Conservation (phyloP, 2,113 vertebrate genomes). For the Anser cygnoides region DNA sequence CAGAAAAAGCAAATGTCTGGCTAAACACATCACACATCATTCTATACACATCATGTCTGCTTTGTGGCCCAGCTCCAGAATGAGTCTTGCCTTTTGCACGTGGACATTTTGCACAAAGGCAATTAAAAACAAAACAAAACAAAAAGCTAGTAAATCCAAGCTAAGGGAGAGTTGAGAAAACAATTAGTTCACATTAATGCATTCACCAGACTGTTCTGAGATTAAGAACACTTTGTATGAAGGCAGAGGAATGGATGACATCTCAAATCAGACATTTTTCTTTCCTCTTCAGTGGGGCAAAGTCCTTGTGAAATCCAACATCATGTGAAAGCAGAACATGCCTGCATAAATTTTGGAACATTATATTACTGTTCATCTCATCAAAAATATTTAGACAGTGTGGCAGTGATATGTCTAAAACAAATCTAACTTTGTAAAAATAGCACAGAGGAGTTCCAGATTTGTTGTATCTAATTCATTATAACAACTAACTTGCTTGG, state of each 20-base stretch:
- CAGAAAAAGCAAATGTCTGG: not conserved
- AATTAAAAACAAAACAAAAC: not conserved
- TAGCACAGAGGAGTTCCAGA: not conserved
- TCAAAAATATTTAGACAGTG: not conserved
- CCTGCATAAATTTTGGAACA: not conserved
- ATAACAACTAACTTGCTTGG: not conserved
- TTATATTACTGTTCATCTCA: not conserved
- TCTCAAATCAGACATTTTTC: not conserved
- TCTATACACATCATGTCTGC: not conserved
- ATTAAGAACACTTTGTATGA: not conserved
- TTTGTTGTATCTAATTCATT: not conserved
- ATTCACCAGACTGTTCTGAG: not conserved
- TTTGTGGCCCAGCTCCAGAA: not conserved
- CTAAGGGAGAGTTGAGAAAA: not conserved
- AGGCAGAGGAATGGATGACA: not conserved
- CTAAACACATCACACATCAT: not conserved
- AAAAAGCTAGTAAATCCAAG: not conserved
- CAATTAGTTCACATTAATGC: not conserved
- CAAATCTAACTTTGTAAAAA: not conserved
- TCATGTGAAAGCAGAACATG: not conserved
- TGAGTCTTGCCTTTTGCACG: not conserved
- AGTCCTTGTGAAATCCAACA: not conserved
- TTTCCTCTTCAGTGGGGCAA: not conserved
- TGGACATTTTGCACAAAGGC: not conserved
- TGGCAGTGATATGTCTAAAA: not conserved